These are phyloP conservation scores for Plotosus lineatus DNA, from an alignment of 2,113 vertebrate genomes.

Conservation along the genomic window DNA sequence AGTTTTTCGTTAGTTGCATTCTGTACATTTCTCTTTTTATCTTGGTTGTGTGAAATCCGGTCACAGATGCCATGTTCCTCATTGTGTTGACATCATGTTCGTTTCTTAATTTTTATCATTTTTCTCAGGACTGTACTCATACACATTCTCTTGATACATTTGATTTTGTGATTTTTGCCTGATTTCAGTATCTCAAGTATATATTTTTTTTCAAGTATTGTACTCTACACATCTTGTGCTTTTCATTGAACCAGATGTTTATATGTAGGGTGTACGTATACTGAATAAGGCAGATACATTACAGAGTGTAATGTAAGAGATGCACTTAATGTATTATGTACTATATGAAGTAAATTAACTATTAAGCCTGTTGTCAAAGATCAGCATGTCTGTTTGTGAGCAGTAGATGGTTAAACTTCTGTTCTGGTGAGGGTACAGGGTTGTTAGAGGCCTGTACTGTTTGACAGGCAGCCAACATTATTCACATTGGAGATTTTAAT, in stretches of 20 bases:
- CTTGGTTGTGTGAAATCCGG: conserved; percentile 4
- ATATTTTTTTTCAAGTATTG: background rate
- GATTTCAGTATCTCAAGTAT: background rate
- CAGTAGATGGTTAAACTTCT: conserved; percentile 2
- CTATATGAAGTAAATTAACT: conserved; percentile 6
- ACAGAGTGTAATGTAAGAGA: conserved; percentile 18
- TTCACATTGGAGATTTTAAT: background rate
- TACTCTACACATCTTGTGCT: background rate
- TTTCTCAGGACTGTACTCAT: too few relatives aligned
- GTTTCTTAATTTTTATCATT: background rate
- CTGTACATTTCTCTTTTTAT: background rate
- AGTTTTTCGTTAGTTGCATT: background rate
- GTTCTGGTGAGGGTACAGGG: background rate
- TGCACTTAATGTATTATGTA: conserved; percentile 18
- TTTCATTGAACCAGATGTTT: background rate
- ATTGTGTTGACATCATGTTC: background rate
- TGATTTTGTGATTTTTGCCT: background rate
- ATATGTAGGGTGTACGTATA: background rate
- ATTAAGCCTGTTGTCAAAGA: conserved; percentile 14
- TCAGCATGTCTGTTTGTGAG: conserved; percentile 16
- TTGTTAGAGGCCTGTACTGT: background rate
- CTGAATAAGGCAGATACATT: too few relatives aligned
- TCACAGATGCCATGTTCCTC: background rate
- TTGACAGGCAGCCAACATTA: background rate
- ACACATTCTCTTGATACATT: background rate